These are phyloP conservation scores for Lithophane ornitopus DNA, from an alignment of 2,888 invertebrate species.

Conservation along the genomic window DNA sequence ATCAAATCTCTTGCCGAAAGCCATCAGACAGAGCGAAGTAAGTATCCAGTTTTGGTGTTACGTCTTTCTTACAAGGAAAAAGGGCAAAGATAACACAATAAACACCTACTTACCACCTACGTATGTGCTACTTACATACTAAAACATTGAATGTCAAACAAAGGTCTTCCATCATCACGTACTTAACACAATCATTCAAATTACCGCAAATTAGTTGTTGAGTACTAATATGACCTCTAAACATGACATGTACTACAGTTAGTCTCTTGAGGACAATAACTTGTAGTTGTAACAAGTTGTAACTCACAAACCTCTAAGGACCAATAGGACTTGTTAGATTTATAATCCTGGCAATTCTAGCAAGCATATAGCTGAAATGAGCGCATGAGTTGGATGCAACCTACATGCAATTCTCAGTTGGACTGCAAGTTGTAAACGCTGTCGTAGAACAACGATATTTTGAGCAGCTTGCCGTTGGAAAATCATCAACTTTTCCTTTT, in stretches of 20 bases:
- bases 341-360: not conserved
- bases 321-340: slow-evolving; percentile 19
- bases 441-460: not conserved
- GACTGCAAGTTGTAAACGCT: not conserved
- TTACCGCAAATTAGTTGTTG: slow-evolving; percentile 39
- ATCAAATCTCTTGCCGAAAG: not conserved
- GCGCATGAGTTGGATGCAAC: not conserved
- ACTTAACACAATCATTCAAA: slow-evolving; percentile 52
- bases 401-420: not conserved
- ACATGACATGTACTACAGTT: not conserved
- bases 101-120: slow-evolving; percentile 5
- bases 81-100: slow-evolving; percentile 6
- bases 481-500: not conserved
- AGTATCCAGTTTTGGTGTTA: not conserved
- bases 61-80: slow-evolving; percentile 18
- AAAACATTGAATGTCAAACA: slow-evolving; percentile 44
- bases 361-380: not conserved
- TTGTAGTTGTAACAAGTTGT: slow-evolving; percentile 4
- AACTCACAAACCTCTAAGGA: slow-evolving; percentile 24
- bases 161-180: slow-evolving; percentile 45
- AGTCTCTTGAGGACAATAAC: slow-evolving; percentile 1
- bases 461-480: not conserved
- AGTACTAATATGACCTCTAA: slow-evolving; percentile 27
- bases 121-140: slow-evolving; percentile 28
- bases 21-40: not conserved